Percentiles rank a stretch among this genome's conserved stretches.
Evolutionary conservation across 1,140 invertebrate species (phyloP).

Genomic region (Achatina immaculata): DNA sequence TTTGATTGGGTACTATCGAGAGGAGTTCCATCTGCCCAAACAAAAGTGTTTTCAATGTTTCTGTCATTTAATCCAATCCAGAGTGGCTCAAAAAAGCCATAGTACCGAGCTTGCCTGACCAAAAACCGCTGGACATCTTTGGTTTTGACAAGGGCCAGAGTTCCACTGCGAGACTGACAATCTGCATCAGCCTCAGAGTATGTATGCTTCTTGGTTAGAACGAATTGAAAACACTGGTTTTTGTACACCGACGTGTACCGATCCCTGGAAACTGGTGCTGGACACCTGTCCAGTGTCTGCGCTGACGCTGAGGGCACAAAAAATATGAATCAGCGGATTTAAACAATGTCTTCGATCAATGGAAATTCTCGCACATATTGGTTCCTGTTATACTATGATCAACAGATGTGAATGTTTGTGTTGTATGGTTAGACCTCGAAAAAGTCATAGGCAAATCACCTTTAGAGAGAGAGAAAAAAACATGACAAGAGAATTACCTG

Average conservation of each 20-base stretch:
- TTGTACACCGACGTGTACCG: neutral
- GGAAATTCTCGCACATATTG: too few relatives aligned
- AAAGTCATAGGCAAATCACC: too few relatives aligned
- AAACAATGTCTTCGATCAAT: too few relatives aligned
- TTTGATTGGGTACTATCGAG: neutral
- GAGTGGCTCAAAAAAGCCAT: neutral
- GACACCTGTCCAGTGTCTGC: neutral
- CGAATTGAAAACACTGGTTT: conserved; percentile 19
- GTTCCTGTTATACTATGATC: too few relatives aligned
- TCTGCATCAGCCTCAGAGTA: neutral
- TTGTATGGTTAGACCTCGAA: too few relatives aligned
- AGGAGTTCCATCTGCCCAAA: conserved; percentile 10
- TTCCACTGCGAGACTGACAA: neutral
- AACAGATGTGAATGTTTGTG: too few relatives aligned
- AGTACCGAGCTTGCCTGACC: neutral
- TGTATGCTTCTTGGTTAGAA: neutral
- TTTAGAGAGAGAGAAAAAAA: too few relatives aligned
- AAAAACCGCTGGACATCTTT: conserved; percentile 13
- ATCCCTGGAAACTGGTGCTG: neutral
- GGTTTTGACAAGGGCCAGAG: conserved; percentile 13
- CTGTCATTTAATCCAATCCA: conserved; percentile 24
- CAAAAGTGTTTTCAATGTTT: neutral
- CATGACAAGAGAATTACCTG: too few relatives aligned
- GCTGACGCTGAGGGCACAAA: neutral
- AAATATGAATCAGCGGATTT: too few relatives aligned